Percentiles rank a stretch among this genome's conserved stretches.
phyloP scores from a whole-genome alignment of 2,888 invertebrate genomes.

The Drosophila austrosaltans region DNA sequence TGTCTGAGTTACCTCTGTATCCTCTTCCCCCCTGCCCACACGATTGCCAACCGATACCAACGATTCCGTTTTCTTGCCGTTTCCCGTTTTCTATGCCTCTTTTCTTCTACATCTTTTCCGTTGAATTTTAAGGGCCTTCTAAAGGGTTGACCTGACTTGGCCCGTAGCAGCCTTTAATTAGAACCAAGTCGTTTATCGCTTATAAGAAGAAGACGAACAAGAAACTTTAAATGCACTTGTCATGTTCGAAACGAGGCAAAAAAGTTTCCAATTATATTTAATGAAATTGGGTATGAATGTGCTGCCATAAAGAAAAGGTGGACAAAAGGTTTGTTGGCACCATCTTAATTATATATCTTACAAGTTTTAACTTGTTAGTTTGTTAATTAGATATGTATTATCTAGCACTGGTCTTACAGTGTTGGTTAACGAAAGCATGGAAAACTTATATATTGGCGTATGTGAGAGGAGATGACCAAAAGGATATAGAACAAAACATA shows the following conservation, averaged over 20 bases:
- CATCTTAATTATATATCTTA: slow-evolving; percentile 3
- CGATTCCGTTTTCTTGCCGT: not conserved
- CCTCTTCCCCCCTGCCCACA: slow-evolving; percentile 43
- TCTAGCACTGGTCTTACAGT: too few species aligned
- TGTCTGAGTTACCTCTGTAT: slow-evolving; percentile 20
- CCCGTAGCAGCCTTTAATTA: slow-evolving; percentile 37
- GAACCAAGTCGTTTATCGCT: slow-evolving; percentile 17
- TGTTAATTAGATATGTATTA: not conserved
- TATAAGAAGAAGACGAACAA: not conserved
- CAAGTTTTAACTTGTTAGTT: not conserved
- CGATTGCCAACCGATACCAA: slow-evolving; percentile 28
- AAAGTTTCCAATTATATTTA: slow-evolving; percentile 54
- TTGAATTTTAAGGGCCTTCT: slow-evolving; percentile 55
- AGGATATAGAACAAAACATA: not conserved
- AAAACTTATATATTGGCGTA: too few species aligned
- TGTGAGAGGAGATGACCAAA: too few species aligned
- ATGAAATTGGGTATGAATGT: not conserved
- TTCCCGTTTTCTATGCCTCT: not conserved
- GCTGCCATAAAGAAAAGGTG: not conserved
- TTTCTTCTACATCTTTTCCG: slow-evolving; percentile 42
- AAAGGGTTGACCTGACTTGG: slow-evolving; percentile 34
- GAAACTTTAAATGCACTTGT: slow-evolving; percentile 60
- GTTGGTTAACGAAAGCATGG: too few species aligned
- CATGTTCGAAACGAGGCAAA: slow-evolving; percentile 45
- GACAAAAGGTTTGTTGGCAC: not conserved